phyloP scores from a whole-genome alignment of 2,113 vertebrate species.

The Psittacula cyanocephala region DNA sequence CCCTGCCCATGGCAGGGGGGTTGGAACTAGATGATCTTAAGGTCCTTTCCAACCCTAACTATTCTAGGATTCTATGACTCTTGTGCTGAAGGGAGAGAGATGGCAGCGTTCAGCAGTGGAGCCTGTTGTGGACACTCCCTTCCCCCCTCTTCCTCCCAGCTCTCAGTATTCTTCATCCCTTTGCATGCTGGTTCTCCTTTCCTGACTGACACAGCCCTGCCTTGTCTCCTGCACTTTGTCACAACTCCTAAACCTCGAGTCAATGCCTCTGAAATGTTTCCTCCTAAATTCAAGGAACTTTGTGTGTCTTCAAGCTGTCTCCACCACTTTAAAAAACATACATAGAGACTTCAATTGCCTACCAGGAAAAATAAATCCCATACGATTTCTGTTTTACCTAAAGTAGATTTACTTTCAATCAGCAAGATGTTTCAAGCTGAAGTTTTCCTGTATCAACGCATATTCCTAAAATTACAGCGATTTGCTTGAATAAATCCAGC shows the following conservation, averaged over 20 bases:
- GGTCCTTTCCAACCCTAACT: too few relatives aligned
- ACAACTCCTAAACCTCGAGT: neutral
- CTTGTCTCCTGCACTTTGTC: neutral
- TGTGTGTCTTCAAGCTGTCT: neutral
- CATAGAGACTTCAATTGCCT: neutral
- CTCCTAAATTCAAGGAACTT: neutral
- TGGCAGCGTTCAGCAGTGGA: neutral
- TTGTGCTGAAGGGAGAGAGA: neutral
- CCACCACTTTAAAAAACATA: neutral
- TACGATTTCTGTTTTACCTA: conserved; percentile 28
- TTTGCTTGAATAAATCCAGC: neutral
- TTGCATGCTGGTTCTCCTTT: neutral
- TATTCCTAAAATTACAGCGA: conserved; percentile 3
- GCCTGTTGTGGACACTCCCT: neutral
- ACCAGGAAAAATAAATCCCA: neutral
- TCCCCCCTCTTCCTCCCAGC: neutral
- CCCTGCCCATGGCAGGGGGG: too few relatives aligned
- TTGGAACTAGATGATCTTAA: too few relatives aligned
- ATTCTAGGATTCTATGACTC: too few relatives aligned
- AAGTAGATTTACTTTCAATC: conserved; percentile 34
- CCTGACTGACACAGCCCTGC: neutral
- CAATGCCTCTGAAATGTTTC: neutral
- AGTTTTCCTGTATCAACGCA: neutral
- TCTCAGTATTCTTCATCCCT: neutral
- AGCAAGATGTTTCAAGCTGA: conserved; percentile 21